Evolutionary conservation across 2,113 vertebrate genomes (phyloP).

Genomic region (Aleadryas rufinucha): DNA sequence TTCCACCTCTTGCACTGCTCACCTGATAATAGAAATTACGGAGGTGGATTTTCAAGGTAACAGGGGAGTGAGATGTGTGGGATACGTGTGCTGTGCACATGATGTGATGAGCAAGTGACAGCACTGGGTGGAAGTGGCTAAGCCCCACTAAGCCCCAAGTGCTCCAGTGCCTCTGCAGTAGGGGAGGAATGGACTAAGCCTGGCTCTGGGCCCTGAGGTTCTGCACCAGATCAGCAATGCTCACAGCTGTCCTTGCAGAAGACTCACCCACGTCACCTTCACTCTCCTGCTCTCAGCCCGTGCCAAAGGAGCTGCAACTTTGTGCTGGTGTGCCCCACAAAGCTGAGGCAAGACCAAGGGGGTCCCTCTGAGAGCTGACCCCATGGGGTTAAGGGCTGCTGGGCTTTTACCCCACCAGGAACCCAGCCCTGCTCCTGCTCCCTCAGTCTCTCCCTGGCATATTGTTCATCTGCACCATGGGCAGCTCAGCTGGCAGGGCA

Average conservation of each 20-base stretch:
- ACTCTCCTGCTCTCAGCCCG: rapidly evolving
- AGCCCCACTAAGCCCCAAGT: neutral
- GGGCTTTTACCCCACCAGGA: neutral
- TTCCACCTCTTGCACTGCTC: neutral
- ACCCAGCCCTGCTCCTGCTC: neutral
- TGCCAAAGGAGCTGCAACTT: neutral
- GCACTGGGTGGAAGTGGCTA: neutral
- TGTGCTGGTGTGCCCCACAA: neutral
- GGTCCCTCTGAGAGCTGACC: neutral
- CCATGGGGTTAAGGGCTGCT: rapidly evolving
- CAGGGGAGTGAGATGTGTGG: neutral
- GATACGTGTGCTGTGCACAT: neutral
- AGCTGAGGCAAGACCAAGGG: neutral
- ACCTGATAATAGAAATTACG: neutral
- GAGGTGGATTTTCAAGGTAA: neutral
- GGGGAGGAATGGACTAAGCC: neutral
- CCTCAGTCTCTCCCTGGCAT: neutral
- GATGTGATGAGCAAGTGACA: neutral
- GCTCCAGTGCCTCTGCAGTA: neutral
- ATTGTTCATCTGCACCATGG: rapidly evolving
- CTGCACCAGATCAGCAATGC: neutral
- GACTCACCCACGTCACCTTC: neutral
- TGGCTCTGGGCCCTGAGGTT: neutral
- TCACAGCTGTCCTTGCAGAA: neutral
- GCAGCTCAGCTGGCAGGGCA: neutral